Evolutionary conservation across 2,888 invertebrate species (phyloP).

Genomic region (Dione juno): DNA sequence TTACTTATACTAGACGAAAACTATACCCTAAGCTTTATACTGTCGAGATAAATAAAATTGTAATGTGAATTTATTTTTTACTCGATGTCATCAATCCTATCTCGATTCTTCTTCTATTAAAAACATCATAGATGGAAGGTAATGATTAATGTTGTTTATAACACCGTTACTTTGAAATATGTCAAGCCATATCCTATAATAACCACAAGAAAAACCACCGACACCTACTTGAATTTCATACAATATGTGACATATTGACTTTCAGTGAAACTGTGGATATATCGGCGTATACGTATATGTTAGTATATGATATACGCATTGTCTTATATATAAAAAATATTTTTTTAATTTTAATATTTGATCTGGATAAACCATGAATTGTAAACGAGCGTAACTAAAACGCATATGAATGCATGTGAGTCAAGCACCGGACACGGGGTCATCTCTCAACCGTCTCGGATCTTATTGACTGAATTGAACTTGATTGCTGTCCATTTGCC

Average conservation of each 20-base stretch:
- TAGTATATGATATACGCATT: too few species aligned
- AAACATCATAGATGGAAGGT: not conserved
- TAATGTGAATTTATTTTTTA: not conserved
- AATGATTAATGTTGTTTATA: not conserved
- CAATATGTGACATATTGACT: slow-evolving; percentile 11
- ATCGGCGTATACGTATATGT: too few species aligned
- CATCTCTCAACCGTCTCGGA: slow-evolving; percentile 57
- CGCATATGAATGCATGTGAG: slow-evolving; percentile 36
- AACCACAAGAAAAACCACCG: slow-evolving; percentile 36
- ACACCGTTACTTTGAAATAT: slow-evolving; percentile 5
- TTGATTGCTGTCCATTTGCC: slow-evolving; percentile 78
- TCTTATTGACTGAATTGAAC: slow-evolving; percentile 78
- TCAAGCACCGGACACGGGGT: slow-evolving; percentile 49
- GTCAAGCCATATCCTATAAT: slow-evolving; percentile 22
- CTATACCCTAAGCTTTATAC: too few species aligned
- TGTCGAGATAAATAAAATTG: too few species aligned
- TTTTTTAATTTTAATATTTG: not conserved
- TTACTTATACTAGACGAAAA: too few species aligned
- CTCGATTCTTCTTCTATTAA: not conserved
- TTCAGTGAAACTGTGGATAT: not conserved
- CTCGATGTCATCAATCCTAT: not conserved
- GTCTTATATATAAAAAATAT: not conserved
- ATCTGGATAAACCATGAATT: not conserved
- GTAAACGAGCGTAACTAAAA: slow-evolving; percentile 22
- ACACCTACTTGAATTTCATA: slow-evolving; percentile 31